Conservation (phyloP, 2,888 invertebrate genomes). For the Stenodera caucasica region DNA sequence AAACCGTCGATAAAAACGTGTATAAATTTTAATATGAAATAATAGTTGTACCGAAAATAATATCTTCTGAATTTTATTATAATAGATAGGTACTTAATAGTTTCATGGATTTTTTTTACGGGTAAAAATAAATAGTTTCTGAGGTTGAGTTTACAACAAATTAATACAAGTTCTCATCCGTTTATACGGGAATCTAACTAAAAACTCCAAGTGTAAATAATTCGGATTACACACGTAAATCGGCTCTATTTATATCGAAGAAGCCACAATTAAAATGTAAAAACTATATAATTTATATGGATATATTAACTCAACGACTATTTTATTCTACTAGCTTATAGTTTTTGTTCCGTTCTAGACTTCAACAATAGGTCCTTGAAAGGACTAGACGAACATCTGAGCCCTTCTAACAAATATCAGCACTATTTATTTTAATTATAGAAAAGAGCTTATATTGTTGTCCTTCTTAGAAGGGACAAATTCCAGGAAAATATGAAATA, state of each 20-base stretch:
- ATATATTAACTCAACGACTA: background rate
- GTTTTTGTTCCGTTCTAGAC: background rate
- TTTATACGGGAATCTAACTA: constrained; percentile 6
- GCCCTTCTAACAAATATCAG: background rate
- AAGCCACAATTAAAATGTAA: constrained; percentile 6
- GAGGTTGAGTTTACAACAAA: background rate
- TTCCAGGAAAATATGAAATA: constrained; percentile 1
- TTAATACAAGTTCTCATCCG: background rate
- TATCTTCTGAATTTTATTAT: too few species aligned
- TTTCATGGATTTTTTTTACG: background rate
- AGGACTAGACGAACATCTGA: background rate
- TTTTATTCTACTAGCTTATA: background rate
- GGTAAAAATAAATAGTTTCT: background rate
- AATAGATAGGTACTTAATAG: too few species aligned
- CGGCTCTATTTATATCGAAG: constrained; percentile 26
- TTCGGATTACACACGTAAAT: constrained; percentile 27
- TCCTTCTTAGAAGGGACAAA: background rate
- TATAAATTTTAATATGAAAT: background rate
- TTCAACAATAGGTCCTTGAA: background rate
- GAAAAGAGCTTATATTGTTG: background rate
- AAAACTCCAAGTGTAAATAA: constrained; percentile 24
- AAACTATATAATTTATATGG: background rate
- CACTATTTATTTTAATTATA: constrained; percentile 4
- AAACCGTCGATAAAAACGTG: background rate
- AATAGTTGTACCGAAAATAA: too few species aligned